phyloP scores from a whole-genome alignment of 2,888 invertebrate species.

The Ormyrus thymus region DNA sequence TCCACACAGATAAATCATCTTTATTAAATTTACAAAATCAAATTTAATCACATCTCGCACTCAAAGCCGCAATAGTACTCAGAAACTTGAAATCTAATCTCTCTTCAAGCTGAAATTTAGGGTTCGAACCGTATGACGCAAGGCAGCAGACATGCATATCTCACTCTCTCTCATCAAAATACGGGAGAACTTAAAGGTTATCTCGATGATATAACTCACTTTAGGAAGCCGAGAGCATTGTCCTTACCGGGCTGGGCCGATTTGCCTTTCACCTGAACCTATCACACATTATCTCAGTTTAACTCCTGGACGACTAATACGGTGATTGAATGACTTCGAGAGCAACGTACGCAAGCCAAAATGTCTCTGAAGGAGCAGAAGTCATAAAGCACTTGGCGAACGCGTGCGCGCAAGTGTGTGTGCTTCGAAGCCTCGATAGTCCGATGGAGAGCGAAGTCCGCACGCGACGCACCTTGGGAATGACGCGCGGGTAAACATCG shows the following conservation, averaged over 20 bases:
- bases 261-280: constrained; percentile 12
- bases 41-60: not conserved
- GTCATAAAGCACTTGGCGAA: not conserved
- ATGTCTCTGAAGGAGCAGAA: constrained; percentile 23
- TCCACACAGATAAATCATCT: not conserved
- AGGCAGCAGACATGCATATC: not conserved
- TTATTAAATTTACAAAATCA: not conserved
- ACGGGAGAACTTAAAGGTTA: constrained; percentile 29
- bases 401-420: too few species aligned
- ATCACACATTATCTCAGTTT: not conserved
- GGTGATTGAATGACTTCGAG: not conserved
- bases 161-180: too few species aligned
- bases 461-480: too few species aligned
- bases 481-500: too few species aligned
- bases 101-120: not conserved
- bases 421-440: too few species aligned
- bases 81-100: not conserved
- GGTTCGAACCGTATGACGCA: not conserved
- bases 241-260: constrained; percentile 30
- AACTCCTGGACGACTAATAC: not conserved
- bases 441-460: too few species aligned
- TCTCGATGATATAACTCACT: constrained; percentile 42
- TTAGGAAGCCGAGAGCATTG: constrained; percentile 36
- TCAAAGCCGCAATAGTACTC: not conserved
- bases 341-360: not conserved